phyloP scores from a whole-genome alignment of 1,140 invertebrate species.

The Cherax destructor region DNA sequence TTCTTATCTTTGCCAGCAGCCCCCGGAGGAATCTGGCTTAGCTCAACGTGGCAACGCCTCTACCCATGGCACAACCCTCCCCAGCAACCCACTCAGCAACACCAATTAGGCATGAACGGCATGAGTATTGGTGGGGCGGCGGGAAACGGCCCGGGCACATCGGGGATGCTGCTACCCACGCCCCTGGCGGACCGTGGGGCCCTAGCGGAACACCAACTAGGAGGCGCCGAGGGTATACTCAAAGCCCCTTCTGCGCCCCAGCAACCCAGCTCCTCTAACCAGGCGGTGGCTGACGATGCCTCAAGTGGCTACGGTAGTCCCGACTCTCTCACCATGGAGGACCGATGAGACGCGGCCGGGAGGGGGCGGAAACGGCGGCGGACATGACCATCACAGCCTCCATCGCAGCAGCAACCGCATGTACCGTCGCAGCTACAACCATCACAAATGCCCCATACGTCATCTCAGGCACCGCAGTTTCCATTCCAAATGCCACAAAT shows the following conservation, averaged over 20 bases:
- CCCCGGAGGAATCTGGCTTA: slow-evolving; percentile 70
- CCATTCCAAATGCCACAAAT: slow-evolving; percentile 42
- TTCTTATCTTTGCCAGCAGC: slow-evolving; percentile 64
- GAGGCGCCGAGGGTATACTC: slow-evolving; percentile 33
- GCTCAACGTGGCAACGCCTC: slow-evolving; percentile 61
- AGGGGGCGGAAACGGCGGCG: slow-evolving; percentile 68
- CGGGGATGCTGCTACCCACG: slow-evolving; percentile 53
- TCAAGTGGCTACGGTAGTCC: slow-evolving; percentile 72
- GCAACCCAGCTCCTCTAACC: slow-evolving; percentile 54
- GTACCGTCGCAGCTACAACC: not conserved
- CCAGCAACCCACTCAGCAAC: slow-evolving; percentile 36
- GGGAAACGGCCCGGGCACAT: slow-evolving; percentile 57
- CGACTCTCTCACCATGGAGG: slow-evolving; percentile 72
- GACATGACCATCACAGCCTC: slow-evolving; percentile 62
- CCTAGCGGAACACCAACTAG: slow-evolving; percentile 31
- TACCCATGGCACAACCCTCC: slow-evolving; percentile 36
- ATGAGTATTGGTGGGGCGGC: slow-evolving; percentile 42
- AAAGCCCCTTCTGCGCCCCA: slow-evolving; percentile 48
- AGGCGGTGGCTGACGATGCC: slow-evolving; percentile 71
- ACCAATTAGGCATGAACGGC: slow-evolving; percentile 57
- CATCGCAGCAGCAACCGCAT: slow-evolving; percentile 27
- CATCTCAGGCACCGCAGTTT: slow-evolving; percentile 33
- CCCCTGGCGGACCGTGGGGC: slow-evolving; percentile 44
- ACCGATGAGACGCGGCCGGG: slow-evolving; percentile 72
- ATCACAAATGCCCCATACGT: slow-evolving; percentile 18